A percentile compares a stretch with the other conserved stretches of the same genome.
Conservation (phyloP, 2,888 invertebrate genomes). For the Bombyx huttoni region DNA sequence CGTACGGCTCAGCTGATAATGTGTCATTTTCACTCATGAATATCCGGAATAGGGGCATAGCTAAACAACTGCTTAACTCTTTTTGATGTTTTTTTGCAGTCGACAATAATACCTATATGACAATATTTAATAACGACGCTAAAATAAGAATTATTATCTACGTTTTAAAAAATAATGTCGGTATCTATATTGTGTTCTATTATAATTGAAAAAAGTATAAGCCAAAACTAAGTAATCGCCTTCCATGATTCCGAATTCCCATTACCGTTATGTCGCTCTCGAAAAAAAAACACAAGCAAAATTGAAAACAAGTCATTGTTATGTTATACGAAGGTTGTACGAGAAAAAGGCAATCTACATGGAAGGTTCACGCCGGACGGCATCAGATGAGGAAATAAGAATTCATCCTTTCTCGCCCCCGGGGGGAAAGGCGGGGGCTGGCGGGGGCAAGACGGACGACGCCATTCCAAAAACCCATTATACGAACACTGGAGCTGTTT, state of each 20-base stretch:
- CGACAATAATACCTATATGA: no score
- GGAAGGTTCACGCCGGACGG: conserved; percentile 67
- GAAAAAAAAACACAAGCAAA: conserved; percentile 49
- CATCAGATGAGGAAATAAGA: conserved; percentile 71
- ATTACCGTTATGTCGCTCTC: not conserved
- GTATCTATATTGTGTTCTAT: no score
- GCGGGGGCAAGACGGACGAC: conserved; percentile 76
- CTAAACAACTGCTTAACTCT: no score
- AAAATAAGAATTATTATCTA: no score
- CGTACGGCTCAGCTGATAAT: no score
- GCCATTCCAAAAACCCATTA: conserved; percentile 81
- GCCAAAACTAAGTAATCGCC: not conserved
- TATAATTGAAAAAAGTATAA: not conserved
- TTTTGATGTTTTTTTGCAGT: no score
- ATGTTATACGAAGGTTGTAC: conserved; percentile 64
- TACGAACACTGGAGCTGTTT: conserved; percentile 77
- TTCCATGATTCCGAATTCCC: not conserved
- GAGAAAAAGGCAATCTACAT: conserved; percentile 70
- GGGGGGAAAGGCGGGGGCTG: conserved; percentile 33
- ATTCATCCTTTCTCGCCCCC: conserved; percentile 70
- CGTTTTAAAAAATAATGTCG: no score
- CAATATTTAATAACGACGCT: no score
- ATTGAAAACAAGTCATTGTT: conserved; percentile 71
- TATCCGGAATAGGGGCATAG: no score
- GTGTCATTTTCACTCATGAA: no score